Base-by-base conservation (phyloP, 2,888 invertebrate genomes). In the Allolobophora icterica region DNA sequence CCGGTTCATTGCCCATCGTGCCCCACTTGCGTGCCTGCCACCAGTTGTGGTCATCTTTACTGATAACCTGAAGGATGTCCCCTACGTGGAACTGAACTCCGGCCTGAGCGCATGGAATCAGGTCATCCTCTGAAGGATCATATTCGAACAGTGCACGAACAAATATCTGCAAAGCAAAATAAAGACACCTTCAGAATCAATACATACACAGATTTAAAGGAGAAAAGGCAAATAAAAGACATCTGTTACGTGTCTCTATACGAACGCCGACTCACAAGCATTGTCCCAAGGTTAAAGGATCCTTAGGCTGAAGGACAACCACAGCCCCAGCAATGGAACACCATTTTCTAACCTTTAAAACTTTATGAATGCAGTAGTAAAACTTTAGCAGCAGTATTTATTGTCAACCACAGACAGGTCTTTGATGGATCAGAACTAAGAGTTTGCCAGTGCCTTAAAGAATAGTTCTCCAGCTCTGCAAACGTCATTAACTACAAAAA, bases 11-110 rank as follows among this genome's bases (percentile, higher is more conserved):
- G 71, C 35, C 89, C 40, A 99, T 99, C 30, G 93, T 93, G 40
- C 94, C 94, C 94, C 94, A 94, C 90, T 93, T 93, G 89, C 94
- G 93, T 19, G 95, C 95, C 93, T 99, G 99, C 99, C 99, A 99
- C 99, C 99, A 99, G 95, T 99, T 98, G 95, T 98, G 98, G 95
- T 99, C 99, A 95, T 99, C 99, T 96, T 99, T 99, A 96, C 98
- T 99, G 95, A 99, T 98, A 94, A 99, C 98, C 89, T 92, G 91
- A 17, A 92, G 89, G 95, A 99, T 98, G 96, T 99, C 99, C 94
- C 99, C 99, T 94, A 97, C 98, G 95, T 97, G 97, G 96, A 99
- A 99, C 93, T 98, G 97, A 95, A 99, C 97, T 91, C 99, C 99
- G 92, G 99, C 99, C 96, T 99, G 99, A 94, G 99, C 98, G 96